phyloP scores from a whole-genome alignment of 2,113 vertebrate species.

The Myiozetetes cayanensis region DNA sequence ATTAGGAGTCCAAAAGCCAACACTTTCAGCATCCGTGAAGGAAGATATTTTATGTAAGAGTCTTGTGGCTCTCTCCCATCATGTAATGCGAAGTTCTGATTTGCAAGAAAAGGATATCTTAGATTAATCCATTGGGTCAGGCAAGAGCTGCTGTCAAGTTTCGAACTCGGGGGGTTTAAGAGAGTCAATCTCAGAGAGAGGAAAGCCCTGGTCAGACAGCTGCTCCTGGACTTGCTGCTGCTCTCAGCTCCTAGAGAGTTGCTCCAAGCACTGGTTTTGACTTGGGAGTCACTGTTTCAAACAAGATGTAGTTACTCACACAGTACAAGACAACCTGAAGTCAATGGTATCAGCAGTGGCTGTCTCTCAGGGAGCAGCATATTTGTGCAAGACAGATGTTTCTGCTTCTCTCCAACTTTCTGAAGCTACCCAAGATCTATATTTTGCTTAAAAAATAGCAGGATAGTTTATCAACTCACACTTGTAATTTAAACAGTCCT shows the following conservation, averaged over 20 bases:
- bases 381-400: neutral
- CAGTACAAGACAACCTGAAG: neutral
- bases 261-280: neutral
- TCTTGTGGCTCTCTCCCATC: neutral
- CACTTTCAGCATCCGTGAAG: accelerated
- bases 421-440: neutral
- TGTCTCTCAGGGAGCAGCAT: neutral
- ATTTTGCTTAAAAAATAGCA: neutral
- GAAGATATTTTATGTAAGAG: neutral
- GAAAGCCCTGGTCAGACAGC: neutral
- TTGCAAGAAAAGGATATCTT: neutral
- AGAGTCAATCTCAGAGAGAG: neutral
- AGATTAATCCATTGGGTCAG: neutral
- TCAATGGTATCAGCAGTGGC: neutral
- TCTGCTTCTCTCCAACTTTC: neutral
- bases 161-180: neutral
- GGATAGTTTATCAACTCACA: neutral
- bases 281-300: neutral
- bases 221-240: neutral
- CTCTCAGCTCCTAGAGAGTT: neutral
- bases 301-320: neutral
- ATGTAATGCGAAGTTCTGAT: neutral
- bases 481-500: neutral
- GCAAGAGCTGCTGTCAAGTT: neutral
- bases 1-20: neutral